phyloP scores from a whole-genome alignment of 2,797 vertebrate genomes.

The Gobio occitaniae region DNA sequence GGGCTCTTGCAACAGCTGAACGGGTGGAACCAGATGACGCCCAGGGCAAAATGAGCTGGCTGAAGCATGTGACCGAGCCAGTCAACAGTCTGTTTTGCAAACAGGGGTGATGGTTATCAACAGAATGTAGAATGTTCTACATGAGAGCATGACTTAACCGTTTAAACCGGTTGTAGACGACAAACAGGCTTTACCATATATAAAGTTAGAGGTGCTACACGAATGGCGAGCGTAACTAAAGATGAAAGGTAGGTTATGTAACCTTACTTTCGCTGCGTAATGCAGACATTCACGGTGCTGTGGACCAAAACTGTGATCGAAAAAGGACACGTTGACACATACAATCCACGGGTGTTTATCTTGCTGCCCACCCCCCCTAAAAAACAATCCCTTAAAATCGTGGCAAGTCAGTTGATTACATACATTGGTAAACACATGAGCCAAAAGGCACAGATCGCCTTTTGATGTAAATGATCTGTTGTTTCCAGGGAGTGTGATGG shows the following conservation, averaged over 20 bases:
- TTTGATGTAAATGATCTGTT: conserved; percentile 26
- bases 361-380: neutral
- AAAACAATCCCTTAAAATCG: neutral
- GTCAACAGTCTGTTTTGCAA: conserved; percentile 18
- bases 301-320: neutral
- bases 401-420: neutral
- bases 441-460: neutral
- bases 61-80: conserved; percentile 29
- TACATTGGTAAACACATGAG: neutral
- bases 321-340: neutral
- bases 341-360: neutral
- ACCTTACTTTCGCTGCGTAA: neutral
- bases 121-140: conserved; percentile 5
- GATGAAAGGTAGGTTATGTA: conserved; percentile 43
- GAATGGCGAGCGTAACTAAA: conserved; percentile 27
- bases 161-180: conserved; percentile 4
- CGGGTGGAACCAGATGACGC: conserved; percentile 18
- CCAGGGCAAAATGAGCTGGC: conserved; percentile 1
- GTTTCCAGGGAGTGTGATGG: conserved; percentile 79
- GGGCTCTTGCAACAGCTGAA: conserved; percentile 18
- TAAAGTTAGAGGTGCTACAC: neutral
- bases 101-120: conserved; percentile 1
- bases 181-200: neutral
- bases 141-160: neutral
- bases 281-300: neutral